These are phyloP conservation scores for Epinotia ramella DNA, from an alignment of 2,888 invertebrate genomes.

Conservation along the genomic window DNA sequence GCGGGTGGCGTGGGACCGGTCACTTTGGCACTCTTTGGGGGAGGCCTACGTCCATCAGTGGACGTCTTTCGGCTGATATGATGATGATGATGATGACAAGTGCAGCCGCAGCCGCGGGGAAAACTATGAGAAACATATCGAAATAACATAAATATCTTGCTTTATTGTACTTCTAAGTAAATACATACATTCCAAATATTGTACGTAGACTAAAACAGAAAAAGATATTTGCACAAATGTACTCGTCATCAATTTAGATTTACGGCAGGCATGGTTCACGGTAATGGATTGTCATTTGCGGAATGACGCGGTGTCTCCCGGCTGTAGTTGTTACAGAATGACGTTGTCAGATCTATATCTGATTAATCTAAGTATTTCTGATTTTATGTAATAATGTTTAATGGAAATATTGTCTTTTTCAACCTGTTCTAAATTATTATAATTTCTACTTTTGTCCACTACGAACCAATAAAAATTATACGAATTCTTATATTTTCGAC, in stretches of 20 bases:
- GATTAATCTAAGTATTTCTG: background rate
- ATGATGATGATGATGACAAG: no score
- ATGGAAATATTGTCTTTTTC: no score
- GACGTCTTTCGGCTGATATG: no score
- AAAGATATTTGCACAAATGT: constrained; percentile 3
- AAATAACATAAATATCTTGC: background rate
- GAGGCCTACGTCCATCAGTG: no score
- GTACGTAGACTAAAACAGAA: background rate
- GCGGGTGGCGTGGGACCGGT: no score
- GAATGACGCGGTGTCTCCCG: constrained; percentile 30
- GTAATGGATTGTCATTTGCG: constrained; percentile 44
- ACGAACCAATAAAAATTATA: no score
- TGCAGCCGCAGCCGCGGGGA: no score
- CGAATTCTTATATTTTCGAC: background rate
- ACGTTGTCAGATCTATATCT: constrained; percentile 11
- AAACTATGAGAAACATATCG: no score
- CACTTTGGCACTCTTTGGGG: no score
- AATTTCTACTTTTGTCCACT: background rate
- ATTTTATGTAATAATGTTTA: background rate
- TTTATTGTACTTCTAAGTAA: background rate
- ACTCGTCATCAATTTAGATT: constrained; percentile 42
- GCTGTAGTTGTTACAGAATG: constrained; percentile 20
- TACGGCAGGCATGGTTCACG: constrained; percentile 21
- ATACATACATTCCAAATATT: background rate
- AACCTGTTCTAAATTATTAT: background rate